Evolutionary conservation across 1,140 invertebrate species (phyloP), one percentile per base, ranked within the genome.

Genomic region (Mesaphorura yosii): DNA sequence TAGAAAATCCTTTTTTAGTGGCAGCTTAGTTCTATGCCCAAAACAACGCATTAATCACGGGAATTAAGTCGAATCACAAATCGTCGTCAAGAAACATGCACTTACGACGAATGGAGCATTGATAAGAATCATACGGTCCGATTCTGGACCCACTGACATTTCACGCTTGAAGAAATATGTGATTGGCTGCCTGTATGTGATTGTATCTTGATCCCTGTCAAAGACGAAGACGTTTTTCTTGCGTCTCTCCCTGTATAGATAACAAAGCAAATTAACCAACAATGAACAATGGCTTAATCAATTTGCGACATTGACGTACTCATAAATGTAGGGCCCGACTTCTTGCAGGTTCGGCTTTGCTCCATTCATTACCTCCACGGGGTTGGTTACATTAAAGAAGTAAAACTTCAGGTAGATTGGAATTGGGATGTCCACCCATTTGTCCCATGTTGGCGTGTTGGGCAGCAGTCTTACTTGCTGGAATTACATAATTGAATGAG

Each of bases 271-370:
- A 42, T 42, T 42, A 42, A 10, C n/a, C 12, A 37, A n/a, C n/a
- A 12, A 37, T 12, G n/a, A 37, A 37, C n/a, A 12, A 37, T 12
- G 17, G 34, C 17, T 37, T 37, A 12, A 37, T 37, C 34, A 17
- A 17, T 17, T 12, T 37, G 12, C 17, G 12, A 12, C 12, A 26
- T 6, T 42, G 23, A 15, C 25, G 29, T 48, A 75, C 72, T 65
- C 68, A 63, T 74, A 76, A 15, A 70, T 70, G 60, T 73, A 76
- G 1, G 74, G 74, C n/a, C 74, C 74, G 15, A 64, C 64, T 58
- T 76, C 67, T 57, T 51, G 19, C 1, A 76, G 51, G 20, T 38
- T 60, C 2, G 73, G 72, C 46, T 69, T 74, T 15, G 51, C 57
- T 4, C 71, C 71, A 31, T 64, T 50, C 19, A 65, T 19, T 14